Evolutionary conservation across 2,113 vertebrate species (phyloP).

Genomic region (Dicerorhinus sumatrensis): DNA sequence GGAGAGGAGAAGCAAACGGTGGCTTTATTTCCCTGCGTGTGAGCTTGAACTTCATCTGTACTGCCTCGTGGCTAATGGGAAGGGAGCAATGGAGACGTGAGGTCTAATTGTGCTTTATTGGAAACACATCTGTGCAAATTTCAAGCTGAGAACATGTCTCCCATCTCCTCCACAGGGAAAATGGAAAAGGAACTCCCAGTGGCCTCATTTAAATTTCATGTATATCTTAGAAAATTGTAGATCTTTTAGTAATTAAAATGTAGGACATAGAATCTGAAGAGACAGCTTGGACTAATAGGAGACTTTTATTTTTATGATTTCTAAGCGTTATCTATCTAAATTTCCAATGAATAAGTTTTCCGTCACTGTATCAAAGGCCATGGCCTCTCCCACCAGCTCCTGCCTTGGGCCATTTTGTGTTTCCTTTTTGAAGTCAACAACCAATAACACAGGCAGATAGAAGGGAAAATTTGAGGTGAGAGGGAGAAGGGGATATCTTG

Average conservation of each 20-base stretch:
- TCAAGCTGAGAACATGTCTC: constrained; percentile 7
- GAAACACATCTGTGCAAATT: constrained; percentile 60
- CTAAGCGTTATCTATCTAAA: neutral
- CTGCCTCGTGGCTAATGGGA: neutral
- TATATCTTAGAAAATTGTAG: neutral
- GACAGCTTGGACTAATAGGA: neutral
- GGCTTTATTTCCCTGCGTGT: neutral
- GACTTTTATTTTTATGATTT: neutral
- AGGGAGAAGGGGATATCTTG: neutral
- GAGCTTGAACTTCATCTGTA: constrained; percentile 62
- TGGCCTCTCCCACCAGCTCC: neutral
- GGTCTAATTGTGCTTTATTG: constrained; percentile 14
- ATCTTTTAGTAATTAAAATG: constrained; percentile 30
- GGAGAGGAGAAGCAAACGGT: constrained; percentile 12
- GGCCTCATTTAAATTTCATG: constrained; percentile 48
- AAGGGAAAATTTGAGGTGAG: neutral
- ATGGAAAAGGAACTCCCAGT: constrained; percentile 24
- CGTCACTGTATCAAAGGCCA: neutral
- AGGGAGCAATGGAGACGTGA: neutral
- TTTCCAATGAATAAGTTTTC: constrained; percentile 3
- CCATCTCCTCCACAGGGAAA: neutral
- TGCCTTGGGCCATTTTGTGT: neutral
- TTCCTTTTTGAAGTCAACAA: neutral
- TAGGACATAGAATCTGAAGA: constrained; percentile 35
- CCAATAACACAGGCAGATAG: neutral